These are phyloP conservation scores for Lamellibrachia satsuma DNA, from an alignment of 2,888 invertebrate species.

Conservation along the genomic window DNA sequence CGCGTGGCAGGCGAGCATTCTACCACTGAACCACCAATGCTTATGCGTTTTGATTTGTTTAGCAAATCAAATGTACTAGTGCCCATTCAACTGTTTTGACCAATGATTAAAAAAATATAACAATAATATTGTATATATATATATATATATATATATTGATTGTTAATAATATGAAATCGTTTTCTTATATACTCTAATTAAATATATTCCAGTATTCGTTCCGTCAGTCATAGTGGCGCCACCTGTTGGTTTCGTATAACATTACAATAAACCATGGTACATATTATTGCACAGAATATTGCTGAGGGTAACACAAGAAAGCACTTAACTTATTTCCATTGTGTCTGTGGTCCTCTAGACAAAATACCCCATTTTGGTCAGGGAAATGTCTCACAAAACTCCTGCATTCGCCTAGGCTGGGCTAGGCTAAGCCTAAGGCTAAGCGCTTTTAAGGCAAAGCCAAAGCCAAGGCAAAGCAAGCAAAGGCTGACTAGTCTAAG, in stretches of 20 bases:
- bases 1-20: constrained; percentile 17
- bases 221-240: neutral
- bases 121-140: neutral
- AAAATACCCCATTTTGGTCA: too few species aligned
- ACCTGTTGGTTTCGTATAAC: neutral
- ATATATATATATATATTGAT: neutral
- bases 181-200: neutral
- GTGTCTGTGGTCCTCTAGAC: too few species aligned
- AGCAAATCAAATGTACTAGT: neutral
- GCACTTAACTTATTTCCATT: too few species aligned
- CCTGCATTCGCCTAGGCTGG: too few species aligned
- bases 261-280: too few species aligned
- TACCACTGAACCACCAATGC: constrained; percentile 17
- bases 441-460: too few species aligned
- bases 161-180: neutral
- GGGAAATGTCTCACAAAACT: too few species aligned
- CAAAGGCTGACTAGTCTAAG: too few species aligned
- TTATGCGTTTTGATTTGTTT: neutral
- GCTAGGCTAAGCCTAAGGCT: too few species aligned
- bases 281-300: too few species aligned
- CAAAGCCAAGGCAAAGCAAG: too few species aligned
- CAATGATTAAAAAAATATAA: neutral
- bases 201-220: neutral
- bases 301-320: too few species aligned
- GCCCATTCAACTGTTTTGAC: neutral